phyloP scores from a whole-genome alignment of 2,888 invertebrate genomes.

The Sylvicola cinctus region DNA sequence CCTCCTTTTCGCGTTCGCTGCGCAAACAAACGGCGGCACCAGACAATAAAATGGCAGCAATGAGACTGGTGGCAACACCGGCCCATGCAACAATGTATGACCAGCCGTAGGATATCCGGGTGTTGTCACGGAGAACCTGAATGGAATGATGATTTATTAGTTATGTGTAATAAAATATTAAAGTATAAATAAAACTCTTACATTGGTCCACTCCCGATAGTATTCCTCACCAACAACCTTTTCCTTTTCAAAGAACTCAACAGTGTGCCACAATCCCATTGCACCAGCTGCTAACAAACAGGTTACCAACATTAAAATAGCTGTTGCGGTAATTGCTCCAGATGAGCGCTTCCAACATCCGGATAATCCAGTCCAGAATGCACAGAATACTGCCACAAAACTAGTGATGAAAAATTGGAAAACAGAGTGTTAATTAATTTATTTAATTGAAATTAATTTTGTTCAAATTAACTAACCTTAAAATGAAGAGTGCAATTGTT shows the following conservation, averaged over 20 bases:
- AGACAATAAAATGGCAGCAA: slow-evolving; percentile 81
- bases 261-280: slow-evolving; percentile 92
- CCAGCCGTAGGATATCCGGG: slow-evolving; percentile 82
- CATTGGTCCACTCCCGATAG: slow-evolving; percentile 81
- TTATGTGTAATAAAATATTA: slow-evolving; percentile 8
- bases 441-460: neutral
- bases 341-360: slow-evolving; percentile 94
- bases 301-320: slow-evolving; percentile 37
- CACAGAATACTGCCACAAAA: slow-evolving; percentile 76
- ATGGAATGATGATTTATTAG: slow-evolving; percentile 2
- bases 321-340: slow-evolving; percentile 82
- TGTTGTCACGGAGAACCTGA: slow-evolving; percentile 71
- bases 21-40: slow-evolving; percentile 87
- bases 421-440: neutral
- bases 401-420: slow-evolving; percentile 25
- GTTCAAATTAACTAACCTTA: slow-evolving; percentile 21
- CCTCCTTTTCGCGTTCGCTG: slow-evolving; percentile 83
- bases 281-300: slow-evolving; percentile 80
- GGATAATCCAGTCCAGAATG: slow-evolving; percentile 88
- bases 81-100: slow-evolving; percentile 95
- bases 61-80: slow-evolving; percentile 78
- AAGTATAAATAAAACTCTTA: slow-evolving; percentile 26
- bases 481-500: slow-evolving; percentile 80
- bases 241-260: slow-evolving; percentile 88
- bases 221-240: slow-evolving; percentile 83